phyloP scores from a whole-genome alignment of 1,140 invertebrate genomes.

The Wiebesia pumilae region DNA sequence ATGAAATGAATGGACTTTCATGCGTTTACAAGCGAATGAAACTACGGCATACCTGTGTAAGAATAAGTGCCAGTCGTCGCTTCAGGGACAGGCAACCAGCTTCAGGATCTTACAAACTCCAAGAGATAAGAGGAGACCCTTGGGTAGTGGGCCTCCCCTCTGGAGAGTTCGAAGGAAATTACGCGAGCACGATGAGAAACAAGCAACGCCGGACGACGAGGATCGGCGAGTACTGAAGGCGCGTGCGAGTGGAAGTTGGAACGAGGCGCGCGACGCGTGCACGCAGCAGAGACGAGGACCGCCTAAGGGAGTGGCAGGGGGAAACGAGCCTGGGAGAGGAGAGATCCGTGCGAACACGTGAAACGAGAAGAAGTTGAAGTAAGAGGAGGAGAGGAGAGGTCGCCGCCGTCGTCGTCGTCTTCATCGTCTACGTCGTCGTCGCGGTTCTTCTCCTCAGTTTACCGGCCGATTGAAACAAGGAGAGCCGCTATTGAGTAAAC shows the following conservation, averaged over 20 bases:
- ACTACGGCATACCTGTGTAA: not conserved
- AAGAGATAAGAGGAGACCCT: slow-evolving; percentile 5
- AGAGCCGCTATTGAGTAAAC: slow-evolving; percentile 1
- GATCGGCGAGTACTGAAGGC: slow-evolving; percentile 5
- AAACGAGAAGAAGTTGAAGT: not conserved
- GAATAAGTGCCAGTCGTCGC: not conserved
- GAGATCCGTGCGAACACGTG: slow-evolving; percentile 25
- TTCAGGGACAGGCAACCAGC: not conserved
- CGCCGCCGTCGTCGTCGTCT: not conserved
- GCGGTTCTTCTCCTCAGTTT: not conserved
- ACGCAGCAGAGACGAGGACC: not conserved
- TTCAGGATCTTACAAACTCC: not conserved
- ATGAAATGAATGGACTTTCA: not conserved
- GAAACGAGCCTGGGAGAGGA: slow-evolving; percentile 15
- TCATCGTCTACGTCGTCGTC: not conserved
- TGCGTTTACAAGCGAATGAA: not conserved
- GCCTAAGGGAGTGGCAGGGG: slow-evolving; percentile 43
- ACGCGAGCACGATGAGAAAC: not conserved
- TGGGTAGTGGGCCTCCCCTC: not conserved
- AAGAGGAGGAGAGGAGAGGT: not conserved
- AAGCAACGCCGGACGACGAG: slow-evolving; percentile 21
- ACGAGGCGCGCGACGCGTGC: slow-evolving; percentile 27
- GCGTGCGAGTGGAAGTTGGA: not conserved
- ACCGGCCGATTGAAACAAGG: not conserved
- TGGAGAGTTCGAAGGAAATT: not conserved